phyloP scores from a whole-genome alignment of 2,888 invertebrate genomes.

The Molanna angustata region DNA sequence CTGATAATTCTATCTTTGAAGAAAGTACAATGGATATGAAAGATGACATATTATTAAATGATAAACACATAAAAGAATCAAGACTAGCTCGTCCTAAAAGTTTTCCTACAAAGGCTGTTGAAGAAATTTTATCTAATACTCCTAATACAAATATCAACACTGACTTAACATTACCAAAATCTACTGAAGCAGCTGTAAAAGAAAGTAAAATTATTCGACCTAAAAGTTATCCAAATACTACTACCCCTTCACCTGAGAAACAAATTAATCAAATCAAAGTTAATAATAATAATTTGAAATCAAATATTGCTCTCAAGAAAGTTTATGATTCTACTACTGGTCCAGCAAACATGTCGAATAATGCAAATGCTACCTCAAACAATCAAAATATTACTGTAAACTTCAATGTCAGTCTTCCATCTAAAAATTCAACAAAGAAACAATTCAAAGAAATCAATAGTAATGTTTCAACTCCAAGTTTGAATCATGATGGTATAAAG shows the following conservation, averaged over 20 bases:
- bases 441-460: too few species aligned
- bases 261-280: too few species aligned
- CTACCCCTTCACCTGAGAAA: constrained; percentile 35
- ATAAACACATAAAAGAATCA: constrained; percentile 42
- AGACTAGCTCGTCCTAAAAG: constrained; percentile 56
- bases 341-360: constrained; percentile 35
- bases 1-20: background rate
- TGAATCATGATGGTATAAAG: too few species aligned
- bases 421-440: too few species aligned
- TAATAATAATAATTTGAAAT: too few species aligned
- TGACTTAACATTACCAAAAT: too few species aligned
- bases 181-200: constrained; percentile 1
- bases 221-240: constrained; percentile 58
- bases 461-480: background rate
- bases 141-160: too few species aligned
- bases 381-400: constrained; percentile 31
- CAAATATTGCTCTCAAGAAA: too few species aligned
- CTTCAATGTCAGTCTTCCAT: constrained; percentile 28
- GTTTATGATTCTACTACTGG: too few species aligned
- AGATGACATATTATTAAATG: too few species aligned
- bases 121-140: constrained; percentile 30
- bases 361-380: constrained; percentile 39
- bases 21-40: background rate
- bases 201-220: constrained; percentile 52
- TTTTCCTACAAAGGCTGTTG: constrained; percentile 49